These are phyloP conservation scores for Lepidotrigona ventralis DNA, from an alignment of 1,140 invertebrate species.

Conservation along the genomic window DNA sequence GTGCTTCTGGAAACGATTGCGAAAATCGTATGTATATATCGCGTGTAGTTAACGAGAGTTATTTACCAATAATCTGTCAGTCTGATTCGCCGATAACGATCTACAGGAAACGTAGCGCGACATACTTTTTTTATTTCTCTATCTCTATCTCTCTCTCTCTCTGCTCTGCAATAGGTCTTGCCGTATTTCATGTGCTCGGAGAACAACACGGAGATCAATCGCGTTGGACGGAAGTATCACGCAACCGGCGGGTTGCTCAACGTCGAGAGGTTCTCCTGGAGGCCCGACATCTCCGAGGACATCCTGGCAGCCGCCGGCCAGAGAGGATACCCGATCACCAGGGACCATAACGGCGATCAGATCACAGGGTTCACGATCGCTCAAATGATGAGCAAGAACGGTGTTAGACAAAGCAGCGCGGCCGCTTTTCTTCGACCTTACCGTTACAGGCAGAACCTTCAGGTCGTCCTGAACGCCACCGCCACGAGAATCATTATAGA, in stretches of 20 bases:
- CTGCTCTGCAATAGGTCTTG: constrained; percentile 74
- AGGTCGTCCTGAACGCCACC: constrained; percentile 85
- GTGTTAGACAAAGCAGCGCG: constrained; percentile 85
- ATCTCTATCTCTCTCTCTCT: too few species aligned
- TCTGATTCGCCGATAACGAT: constrained; percentile 18
- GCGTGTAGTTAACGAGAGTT: constrained; percentile 5
- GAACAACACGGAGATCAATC: constrained; percentile 78
- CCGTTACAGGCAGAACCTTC: constrained; percentile 84
- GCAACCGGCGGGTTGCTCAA: constrained; percentile 74
- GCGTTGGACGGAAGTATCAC: constrained; percentile 74
- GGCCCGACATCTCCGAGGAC: constrained; percentile 77
- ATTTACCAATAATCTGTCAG: constrained; percentile 35
- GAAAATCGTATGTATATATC: not conserved
- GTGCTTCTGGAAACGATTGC: not conserved
- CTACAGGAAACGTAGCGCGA: not conserved
- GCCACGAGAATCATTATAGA: constrained; percentile 84
- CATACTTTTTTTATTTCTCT: not conserved
- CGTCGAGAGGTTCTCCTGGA: constrained; percentile 78
- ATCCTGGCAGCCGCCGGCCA: constrained; percentile 82
- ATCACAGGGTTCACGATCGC: constrained; percentile 78
- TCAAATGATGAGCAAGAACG: constrained; percentile 82
- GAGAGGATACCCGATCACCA: constrained; percentile 80
- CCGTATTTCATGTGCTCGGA: constrained; percentile 82
- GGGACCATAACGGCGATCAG: constrained; percentile 81
- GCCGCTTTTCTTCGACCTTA: constrained; percentile 84